These are phyloP conservation scores for Brachionus sp. DNA, from an alignment of 1,140 invertebrate species.

Conservation along the genomic window DNA sequence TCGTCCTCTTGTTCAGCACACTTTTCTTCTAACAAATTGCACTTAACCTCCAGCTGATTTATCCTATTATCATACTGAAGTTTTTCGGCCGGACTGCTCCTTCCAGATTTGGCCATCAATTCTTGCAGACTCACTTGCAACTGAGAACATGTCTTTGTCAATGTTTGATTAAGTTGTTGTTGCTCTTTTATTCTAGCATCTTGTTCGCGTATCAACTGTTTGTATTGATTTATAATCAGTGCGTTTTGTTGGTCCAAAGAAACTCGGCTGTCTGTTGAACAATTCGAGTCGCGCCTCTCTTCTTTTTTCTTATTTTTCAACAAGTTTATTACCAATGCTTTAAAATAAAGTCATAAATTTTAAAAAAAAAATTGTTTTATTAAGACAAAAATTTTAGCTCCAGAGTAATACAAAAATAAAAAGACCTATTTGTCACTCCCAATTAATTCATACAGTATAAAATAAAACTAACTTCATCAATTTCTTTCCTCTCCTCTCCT, in stretches of 20 bases:
- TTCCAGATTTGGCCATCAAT: background rate
- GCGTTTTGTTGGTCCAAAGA: background rate
- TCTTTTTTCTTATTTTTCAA: background rate
- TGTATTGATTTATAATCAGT: conserved; percentile 14
- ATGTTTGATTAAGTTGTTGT: conserved; percentile 5
- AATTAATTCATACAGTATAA: too few relatives aligned
- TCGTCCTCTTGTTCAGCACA: conserved; percentile 41
- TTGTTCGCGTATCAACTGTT: conserved; percentile 40
- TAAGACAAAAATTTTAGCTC: too few relatives aligned
- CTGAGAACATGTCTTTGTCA: conserved; percentile 20
- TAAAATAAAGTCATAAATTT: too few relatives aligned
- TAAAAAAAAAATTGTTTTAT: too few relatives aligned
- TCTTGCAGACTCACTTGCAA: background rate
- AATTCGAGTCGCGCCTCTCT: background rate
- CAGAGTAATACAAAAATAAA: too few relatives aligned
- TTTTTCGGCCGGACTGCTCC: background rate
- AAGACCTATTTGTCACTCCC: too few relatives aligned
- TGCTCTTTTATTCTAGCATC: conserved; percentile 21
- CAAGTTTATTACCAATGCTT: background rate
- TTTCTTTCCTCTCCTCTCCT: too few relatives aligned
- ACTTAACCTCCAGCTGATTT: conserved; percentile 14
- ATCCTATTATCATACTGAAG: background rate
- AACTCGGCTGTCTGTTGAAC: background rate
- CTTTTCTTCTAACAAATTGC: background rate
- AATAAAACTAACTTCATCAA: too few relatives aligned